These are phyloP conservation scores for Himalopsyche anomala DNA, from an alignment of 2,888 invertebrate species.

Conservation along the genomic window DNA sequence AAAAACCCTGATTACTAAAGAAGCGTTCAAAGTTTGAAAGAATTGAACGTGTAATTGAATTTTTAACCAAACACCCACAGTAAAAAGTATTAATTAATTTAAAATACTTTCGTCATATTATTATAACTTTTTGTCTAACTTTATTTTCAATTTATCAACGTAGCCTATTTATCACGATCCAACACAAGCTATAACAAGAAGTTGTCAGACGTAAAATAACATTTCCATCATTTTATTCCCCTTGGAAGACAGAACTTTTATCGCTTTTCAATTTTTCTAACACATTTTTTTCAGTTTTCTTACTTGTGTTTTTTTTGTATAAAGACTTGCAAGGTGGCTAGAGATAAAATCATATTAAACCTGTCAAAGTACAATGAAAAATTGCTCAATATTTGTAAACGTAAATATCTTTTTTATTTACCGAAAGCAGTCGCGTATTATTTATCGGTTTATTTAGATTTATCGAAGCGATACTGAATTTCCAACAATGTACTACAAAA, in stretches of 20 bases:
- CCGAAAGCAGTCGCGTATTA: too few species aligned
- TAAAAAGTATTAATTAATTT: too few species aligned
- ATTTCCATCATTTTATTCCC: slow-evolving; percentile 1
- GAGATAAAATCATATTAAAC: slow-evolving; percentile 15
- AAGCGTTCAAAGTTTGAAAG: too few species aligned
- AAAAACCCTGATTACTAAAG: too few species aligned
- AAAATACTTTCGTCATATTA: too few species aligned
- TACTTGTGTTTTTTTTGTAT: not conserved
- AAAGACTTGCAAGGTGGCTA: slow-evolving; percentile 5
- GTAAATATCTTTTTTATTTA: not conserved
- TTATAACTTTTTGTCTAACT: too few species aligned
- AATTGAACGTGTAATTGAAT: too few species aligned
- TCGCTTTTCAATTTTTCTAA: slow-evolving; percentile 3
- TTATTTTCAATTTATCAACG: too few species aligned
- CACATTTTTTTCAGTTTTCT: not conserved
- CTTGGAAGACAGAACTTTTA: not conserved
- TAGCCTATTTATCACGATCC: not conserved
- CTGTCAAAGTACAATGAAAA: slow-evolving; percentile 2
- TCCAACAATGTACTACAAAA: too few species aligned
- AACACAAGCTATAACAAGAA: not conserved
- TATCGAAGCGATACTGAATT: too few species aligned
- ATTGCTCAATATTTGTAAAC: not conserved
- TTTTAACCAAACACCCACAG: too few species aligned
- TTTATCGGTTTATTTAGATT: too few species aligned
- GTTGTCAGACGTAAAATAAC: not conserved